Evolutionary conservation across 1,140 invertebrate genomes (phyloP), one percentile per base, ranked within the genome.

Genomic region (Ditylenchus dipsaci): DNA sequence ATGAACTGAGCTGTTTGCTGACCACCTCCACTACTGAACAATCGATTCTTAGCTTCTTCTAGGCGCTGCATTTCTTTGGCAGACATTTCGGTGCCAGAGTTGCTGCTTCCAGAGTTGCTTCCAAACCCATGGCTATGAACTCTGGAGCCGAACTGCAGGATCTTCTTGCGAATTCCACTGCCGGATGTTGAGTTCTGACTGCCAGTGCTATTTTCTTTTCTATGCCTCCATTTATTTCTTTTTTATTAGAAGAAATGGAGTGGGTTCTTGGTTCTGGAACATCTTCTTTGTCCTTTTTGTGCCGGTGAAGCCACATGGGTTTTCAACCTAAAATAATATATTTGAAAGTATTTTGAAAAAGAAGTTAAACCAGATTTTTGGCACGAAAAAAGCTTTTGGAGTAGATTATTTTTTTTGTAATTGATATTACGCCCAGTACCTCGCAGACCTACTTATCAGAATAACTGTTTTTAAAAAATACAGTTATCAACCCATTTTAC

Each of bases 1-100:
- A 65, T 65, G 5, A 29, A 21, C 23, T 43, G 69, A 3, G 38
- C 27, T 21, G 23, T n/a, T 26, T 23, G 26, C 23, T 8, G 43
- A 56, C 69, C 63, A 63, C 65, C 67, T 63, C 70, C 72, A 57
- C 67, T 29, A 77, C 59, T 38, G 49, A 53, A 82, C 7, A 84
- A 74, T 13, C 83, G 79, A 64, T 82, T 82, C 70, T 84, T 85
- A 21, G 84, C 78, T 61, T 85, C 83, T 65, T 84, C 84, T 17
- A 84, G 68, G 57, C 81, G 73, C 1, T 81, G 80, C 57, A 85
- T 71, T 71, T 85, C 84, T n/a, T 61, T 45, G 19, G 49, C 49
- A 53, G 49, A 53, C n/a, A 53, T 19, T 17, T 53, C 49, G 8
- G 49, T 53, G 49, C 49, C 49, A 26, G 3, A 53, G 11, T 38